A percentile compares a stretch with the other conserved stretches of the same genome.
These are phyloP conservation scores for Agelas oroides DNA, from an alignment of 37 sponge, comb jelly and placozoan species.

Conservation along the genomic window DNA sequence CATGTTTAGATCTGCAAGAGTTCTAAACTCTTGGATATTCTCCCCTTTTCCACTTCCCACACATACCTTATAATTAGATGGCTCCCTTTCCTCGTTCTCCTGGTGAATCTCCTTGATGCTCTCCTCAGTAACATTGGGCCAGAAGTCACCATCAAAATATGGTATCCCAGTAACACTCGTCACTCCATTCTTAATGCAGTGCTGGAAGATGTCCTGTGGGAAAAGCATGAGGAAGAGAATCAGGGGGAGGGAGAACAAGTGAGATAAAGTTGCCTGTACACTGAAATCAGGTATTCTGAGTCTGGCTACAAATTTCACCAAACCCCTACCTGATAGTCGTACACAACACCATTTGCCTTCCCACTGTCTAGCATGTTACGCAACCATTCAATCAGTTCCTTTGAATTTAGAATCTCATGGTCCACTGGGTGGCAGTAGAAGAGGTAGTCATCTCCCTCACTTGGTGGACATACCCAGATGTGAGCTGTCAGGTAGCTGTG, in stretches of 20 bases:
- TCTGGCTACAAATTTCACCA: no score
- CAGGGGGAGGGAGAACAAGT: no score
- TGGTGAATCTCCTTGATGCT: slow-evolving; percentile 94
- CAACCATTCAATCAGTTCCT: slow-evolving; percentile 96
- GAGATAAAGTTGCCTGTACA: no score
- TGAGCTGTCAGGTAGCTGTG: slow-evolving; percentile 87
- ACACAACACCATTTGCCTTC: slow-evolving; percentile 70
- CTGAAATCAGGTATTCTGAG: no score
- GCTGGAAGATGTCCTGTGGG: slow-evolving; percentile 87
- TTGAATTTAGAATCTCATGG: slow-evolving; percentile 98
- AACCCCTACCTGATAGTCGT: slow-evolving; percentile 89
- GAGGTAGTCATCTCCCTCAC: slow-evolving; percentile 99
- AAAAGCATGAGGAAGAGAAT: no score
- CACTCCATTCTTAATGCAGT: slow-evolving; percentile 79
- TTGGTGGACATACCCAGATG: slow-evolving; percentile 99
- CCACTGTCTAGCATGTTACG: slow-evolving; percentile 94
- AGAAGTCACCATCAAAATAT: slow-evolving; percentile 99
- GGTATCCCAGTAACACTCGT: slow-evolving; percentile 86
- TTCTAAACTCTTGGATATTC: no score
- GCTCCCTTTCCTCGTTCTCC: slow-evolving; percentile 87
- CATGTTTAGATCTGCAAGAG: no score
- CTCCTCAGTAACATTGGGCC: slow-evolving; percentile 98
- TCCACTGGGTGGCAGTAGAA: slow-evolving; percentile 98
- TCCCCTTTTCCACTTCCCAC: no score
- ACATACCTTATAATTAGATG: not conserved